Conservation (phyloP, 1,140 invertebrate species). For the Subanguina moxae region DNA sequence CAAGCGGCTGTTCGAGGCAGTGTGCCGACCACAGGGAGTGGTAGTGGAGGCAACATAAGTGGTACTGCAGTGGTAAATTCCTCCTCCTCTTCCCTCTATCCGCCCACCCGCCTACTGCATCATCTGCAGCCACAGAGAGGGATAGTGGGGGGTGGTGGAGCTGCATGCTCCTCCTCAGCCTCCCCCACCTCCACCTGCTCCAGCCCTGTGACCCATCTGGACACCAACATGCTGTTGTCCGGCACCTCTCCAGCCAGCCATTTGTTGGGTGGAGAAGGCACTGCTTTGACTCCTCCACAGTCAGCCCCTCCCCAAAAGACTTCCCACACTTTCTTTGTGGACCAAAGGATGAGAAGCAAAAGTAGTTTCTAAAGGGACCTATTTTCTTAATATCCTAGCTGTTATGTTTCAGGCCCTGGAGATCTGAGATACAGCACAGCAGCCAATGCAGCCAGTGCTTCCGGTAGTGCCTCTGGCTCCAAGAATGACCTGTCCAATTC, state of each 20-base stretch:
- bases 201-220: constrained; percentile 9
- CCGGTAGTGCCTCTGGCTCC: neutral
- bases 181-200: constrained; percentile 32
- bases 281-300: constrained; percentile 44
- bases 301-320: constrained; percentile 55
- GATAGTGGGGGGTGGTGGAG: neutral
- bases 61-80: constrained; percentile 1
- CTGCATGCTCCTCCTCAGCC: constrained; percentile 20
- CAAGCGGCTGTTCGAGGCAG: neutral
- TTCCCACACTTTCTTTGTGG: constrained; percentile 42
- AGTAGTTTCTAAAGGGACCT: constrained; percentile 22
- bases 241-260: constrained; percentile 9
- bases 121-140: constrained; percentile 20
- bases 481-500: neutral
- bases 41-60: neutral
- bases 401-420: constrained; percentile 22
- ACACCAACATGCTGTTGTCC: constrained; percentile 13
- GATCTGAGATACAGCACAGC: constrained; percentile 6
- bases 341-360: constrained; percentile 36
- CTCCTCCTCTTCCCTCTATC: constrained; percentile 19
- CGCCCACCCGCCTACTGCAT: constrained; percentile 4
- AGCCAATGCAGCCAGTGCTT: neutral
- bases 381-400: neutral
- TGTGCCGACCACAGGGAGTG: constrained; percentile 3
- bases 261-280: constrained; percentile 17